These are phyloP conservation scores for Coremacera marginata DNA, from an alignment of 2,888 invertebrate genomes.

Conservation along the genomic window DNA sequence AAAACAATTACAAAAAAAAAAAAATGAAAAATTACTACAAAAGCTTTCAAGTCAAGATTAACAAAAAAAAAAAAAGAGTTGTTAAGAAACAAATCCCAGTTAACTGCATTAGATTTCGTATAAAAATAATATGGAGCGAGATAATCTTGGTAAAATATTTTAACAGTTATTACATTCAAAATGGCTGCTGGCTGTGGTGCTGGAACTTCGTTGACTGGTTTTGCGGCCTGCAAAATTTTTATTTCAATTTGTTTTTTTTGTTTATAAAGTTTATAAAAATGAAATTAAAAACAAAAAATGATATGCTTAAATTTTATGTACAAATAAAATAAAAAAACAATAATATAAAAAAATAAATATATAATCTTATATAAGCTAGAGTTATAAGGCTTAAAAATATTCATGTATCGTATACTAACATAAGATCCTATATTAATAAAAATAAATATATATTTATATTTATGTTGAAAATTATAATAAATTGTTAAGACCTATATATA, in stretches of 20 bases:
- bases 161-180: constrained; percentile 68
- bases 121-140: neutral
- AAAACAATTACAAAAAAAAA: constrained; percentile 11
- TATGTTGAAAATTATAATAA: neutral
- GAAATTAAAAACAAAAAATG: constrained; percentile 16
- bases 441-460: neutral
- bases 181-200: constrained; percentile 70
- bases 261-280: constrained; percentile 36
- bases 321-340: neutral
- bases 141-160: constrained; percentile 45
- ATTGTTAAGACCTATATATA: neutral
- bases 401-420: constrained; percentile 5
- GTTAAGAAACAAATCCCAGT: constrained; percentile 20
- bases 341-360: neutral
- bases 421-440: neutral
- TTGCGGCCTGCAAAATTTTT: constrained; percentile 77
- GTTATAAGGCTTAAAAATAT: neutral
- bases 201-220: constrained; percentile 79
- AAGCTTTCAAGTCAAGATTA: constrained; percentile 5
- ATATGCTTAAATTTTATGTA: constrained; percentile 10
- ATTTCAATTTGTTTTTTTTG: constrained; percentile 38
- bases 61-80: neutral
- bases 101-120: constrained; percentile 15
- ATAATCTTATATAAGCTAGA: neutral
- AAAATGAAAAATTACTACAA: constrained; percentile 17